Percentiles rank a stretch among this genome's conserved stretches.
These are phyloP conservation scores for Misgurnus anguillicaudatus DNA, from an alignment of 2,113 vertebrate species.

Conservation along the genomic window DNA sequence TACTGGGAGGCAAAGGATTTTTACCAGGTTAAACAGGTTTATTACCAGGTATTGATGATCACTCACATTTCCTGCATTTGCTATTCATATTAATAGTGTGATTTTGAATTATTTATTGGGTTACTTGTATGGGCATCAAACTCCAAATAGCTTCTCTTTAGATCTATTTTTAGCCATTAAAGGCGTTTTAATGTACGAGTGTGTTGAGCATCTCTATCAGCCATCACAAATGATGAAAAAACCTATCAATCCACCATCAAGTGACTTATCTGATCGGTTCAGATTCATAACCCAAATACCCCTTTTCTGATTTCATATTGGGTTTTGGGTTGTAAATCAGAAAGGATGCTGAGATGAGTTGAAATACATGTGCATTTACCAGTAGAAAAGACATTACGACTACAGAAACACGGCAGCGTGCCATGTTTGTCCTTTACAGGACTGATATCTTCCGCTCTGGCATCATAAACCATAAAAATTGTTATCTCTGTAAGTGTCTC, in stretches of 20 bases:
- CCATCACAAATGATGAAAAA: not conserved
- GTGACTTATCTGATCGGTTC: not conserved
- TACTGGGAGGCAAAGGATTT: constrained; percentile 7
- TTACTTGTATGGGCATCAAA: not conserved
- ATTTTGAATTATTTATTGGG: not conserved
- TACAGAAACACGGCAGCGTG: not conserved
- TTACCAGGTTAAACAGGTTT: not conserved
- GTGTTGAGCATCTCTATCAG: not conserved
- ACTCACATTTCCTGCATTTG: not conserved
- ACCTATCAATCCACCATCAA: not conserved
- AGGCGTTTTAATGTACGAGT: not conserved
- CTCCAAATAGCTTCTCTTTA: not conserved
- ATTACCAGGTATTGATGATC: not conserved
- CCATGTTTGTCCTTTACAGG: not conserved
- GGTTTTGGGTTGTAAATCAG: not conserved
- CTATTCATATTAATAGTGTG: not conserved
- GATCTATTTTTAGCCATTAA: not conserved
- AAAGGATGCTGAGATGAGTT: not conserved
- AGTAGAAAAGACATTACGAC: not conserved
- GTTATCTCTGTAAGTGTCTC: not conserved
- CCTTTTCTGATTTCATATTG: not conserved
- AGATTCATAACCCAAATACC: not conserved
- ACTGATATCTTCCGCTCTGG: not conserved
- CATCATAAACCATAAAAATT: not conserved
- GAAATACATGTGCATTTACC: not conserved